Conservation (phyloP, 2,113 vertebrate genomes). For the Diadophis punctatus region DNA sequence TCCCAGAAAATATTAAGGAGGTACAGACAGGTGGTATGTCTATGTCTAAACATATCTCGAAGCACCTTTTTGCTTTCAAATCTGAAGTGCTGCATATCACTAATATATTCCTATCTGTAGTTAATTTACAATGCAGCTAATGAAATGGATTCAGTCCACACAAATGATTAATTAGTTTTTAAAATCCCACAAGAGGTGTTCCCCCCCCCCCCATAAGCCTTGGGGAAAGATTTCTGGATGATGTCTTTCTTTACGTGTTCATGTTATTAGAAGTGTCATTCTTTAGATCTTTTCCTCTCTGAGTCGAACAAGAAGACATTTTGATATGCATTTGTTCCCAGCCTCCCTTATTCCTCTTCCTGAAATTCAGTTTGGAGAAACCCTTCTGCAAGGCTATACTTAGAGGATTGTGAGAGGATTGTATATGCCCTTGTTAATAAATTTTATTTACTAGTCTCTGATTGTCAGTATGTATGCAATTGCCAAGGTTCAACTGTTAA, state of each 20-base stretch:
- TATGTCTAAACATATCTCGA: not conserved
- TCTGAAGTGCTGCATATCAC: not conserved
- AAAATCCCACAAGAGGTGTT: not conserved
- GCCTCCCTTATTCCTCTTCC: not conserved
- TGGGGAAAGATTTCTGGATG: not conserved
- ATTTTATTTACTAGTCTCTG: not conserved
- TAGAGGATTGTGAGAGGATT: not conserved
- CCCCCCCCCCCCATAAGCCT: not conserved
- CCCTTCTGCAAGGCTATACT: not conserved
- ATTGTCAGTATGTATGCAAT: not conserved
- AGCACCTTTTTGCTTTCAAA: not conserved
- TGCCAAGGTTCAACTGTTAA: not conserved
- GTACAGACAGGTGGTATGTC: not conserved
- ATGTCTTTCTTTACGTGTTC: not conserved
- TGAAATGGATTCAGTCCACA: not conserved
- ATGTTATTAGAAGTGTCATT: not conserved
- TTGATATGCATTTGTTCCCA: not conserved
- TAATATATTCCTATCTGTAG: not conserved
- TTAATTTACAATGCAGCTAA: not conserved
- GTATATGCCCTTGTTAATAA: not conserved
- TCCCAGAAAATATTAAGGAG: not conserved
- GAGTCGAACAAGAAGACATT: not conserved
- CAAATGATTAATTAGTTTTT: not conserved
- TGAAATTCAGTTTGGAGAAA: not conserved
- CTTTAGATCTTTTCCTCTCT: not conserved